Conservation (phyloP, 2,113 vertebrate genomes). For the Eolophus roseicapilla region DNA sequence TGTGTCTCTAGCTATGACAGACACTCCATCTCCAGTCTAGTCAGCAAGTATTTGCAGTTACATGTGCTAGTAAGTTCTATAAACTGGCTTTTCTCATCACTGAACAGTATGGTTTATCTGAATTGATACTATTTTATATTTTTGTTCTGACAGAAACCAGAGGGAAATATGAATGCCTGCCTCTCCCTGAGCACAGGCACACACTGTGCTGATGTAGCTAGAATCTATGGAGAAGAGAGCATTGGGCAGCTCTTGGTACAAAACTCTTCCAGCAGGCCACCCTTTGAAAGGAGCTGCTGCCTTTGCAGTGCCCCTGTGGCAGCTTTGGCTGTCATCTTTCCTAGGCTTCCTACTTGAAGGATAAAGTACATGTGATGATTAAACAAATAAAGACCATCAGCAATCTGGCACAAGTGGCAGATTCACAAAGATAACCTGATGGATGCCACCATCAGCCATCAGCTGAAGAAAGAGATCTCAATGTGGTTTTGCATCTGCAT, state of each 20-base stretch:
- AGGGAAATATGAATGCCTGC: neutral
- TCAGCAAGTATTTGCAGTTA: neutral
- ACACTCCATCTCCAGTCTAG: neutral
- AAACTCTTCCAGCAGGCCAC: neutral
- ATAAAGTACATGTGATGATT: neutral
- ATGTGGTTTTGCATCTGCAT: neutral
- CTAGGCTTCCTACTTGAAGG: neutral
- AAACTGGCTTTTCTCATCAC: neutral
- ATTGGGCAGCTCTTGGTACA: neutral
- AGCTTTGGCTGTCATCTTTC: neutral
- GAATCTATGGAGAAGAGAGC: neutral
- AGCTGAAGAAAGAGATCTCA: neutral
- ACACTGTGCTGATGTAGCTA: neutral
- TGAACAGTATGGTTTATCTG: neutral
- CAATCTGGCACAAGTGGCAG: neutral
- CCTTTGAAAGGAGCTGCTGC: neutral
- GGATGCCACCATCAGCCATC: neutral
- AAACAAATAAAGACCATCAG: neutral
- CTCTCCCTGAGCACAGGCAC: neutral
- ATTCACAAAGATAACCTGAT: neutral
- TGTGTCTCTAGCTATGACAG: neutral
- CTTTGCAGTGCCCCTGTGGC: neutral
- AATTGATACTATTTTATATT: neutral
- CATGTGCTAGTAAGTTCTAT: neutral
- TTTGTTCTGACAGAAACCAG: neutral